These are phyloP conservation scores for Symphodus melops DNA, from an alignment of 2,113 vertebrate species.

Conservation along the genomic window DNA sequence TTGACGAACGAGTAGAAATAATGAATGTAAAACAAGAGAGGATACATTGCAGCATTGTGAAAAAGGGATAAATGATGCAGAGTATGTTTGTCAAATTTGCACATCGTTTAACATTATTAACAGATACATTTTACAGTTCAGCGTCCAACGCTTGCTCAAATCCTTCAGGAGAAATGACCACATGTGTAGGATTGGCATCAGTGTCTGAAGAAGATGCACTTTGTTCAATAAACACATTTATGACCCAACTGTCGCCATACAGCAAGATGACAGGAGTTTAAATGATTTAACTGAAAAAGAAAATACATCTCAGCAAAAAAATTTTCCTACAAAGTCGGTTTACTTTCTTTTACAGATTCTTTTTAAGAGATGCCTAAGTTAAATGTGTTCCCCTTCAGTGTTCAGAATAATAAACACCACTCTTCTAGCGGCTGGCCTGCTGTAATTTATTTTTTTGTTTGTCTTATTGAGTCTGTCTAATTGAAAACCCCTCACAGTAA, in stretches of 20 bases:
- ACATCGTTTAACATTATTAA: not conserved
- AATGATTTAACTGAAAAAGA: too few species aligned
- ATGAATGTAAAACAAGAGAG: not conserved
- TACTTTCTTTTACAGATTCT: too few species aligned
- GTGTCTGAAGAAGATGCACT: not conserved
- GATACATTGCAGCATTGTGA: not conserved
- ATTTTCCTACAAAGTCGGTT: too few species aligned
- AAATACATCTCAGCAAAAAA: too few species aligned
- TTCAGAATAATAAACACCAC: too few species aligned
- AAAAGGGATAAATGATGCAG: not conserved
- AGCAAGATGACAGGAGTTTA: too few species aligned
- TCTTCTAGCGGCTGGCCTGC: too few species aligned
- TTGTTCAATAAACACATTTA: not conserved
- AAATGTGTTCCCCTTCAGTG: too few species aligned
- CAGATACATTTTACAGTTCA: not conserved
- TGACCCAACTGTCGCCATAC: not conserved
- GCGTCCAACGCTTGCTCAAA: not conserved
- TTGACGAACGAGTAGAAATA: not conserved
- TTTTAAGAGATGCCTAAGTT: too few species aligned
- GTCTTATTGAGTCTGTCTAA: not conserved
- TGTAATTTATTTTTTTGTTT: too few species aligned
- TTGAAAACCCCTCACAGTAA: not conserved
- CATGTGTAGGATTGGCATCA: not conserved
- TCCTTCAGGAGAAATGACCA: not conserved
- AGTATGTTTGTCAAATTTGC: not conserved